Base-by-base conservation (phyloP, 2,797 vertebrate species). In the Simalia tracyae region DNA sequence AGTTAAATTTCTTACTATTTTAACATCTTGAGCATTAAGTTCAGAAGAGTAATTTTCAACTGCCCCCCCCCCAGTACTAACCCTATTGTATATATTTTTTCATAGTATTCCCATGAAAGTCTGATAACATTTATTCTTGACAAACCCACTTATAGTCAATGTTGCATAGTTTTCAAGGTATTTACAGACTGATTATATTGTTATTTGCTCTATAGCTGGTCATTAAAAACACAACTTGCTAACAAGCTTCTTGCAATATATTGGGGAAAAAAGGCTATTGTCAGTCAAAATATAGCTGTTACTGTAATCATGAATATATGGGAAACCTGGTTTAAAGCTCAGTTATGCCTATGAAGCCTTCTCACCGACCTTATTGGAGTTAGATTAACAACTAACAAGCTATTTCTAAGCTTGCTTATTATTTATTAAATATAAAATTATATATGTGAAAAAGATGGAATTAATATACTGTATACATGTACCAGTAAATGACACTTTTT, bases 401-500 rank as follows among this genome's bases (percentile, higher is more conserved):
- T 88, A 63, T 81, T 88, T 54, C n/a, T 88, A 72, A 26, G 22
- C 57, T 63, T 50, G 36, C n/a, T 31, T 81, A 87, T 36, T 81
- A 88, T 91, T 87, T 91, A 85, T 91, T 72, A 54, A 88, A 63
- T 56, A 88, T 60, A 91, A 91, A 88, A 31, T 26, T 85, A 91
- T 72, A 93, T 68, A 63, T 42, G 8, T 89, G 0, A 9, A 89
- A 90, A 54, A 60, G 50, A 14, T 28, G 24, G 14, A 63, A 66
- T 91, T 81, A 91, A 84, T 60, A 42, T 28, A 28, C 17, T 36
- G 14, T 28, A 89, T 36, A 90, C 31, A 5, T 56, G 42, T 87
- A 86, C 42, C 8, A 54, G 22, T 68, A 61, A 84, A 93, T 91
- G 91, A 91, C 90, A 90, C 2, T 42, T 90, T 93, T 92, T 86